phyloP scores from a whole-genome alignment of 2,797 vertebrate genomes.

The Enteromius unitaeniatus region DNA sequence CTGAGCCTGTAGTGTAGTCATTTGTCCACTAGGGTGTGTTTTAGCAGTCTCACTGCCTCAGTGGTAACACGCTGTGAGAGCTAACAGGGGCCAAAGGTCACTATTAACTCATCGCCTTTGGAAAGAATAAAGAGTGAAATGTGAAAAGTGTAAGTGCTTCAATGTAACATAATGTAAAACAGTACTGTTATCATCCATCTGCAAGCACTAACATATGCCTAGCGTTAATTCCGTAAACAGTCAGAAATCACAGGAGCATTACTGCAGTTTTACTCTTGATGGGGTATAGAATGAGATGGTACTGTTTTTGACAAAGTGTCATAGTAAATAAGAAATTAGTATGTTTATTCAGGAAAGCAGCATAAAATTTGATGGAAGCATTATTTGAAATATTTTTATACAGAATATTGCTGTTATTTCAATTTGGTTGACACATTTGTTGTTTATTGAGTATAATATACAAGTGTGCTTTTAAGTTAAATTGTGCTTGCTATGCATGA shows the following conservation, averaged over 20 bases:
- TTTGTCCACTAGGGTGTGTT: slow-evolving; percentile 65
- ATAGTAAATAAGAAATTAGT: neutral
- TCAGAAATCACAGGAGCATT: neutral
- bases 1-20: slow-evolving; percentile 48
- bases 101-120: slow-evolving; percentile 13
- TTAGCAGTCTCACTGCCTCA: slow-evolving; percentile 30
- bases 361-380: neutral
- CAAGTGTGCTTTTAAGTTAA: neutral
- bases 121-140: neutral
- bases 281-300: neutral
- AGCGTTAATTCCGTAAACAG: neutral
- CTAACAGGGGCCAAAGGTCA: slow-evolving; percentile 31
- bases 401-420: neutral
- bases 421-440: neutral
- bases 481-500: neutral
- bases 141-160: slow-evolving; percentile 14
- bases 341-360: neutral
- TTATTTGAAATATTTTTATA: neutral
- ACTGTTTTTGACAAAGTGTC: neutral
- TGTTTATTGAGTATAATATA: neutral
- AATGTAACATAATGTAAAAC: neutral
- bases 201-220: neutral
- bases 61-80: slow-evolving; percentile 20
- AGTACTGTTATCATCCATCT: neutral
- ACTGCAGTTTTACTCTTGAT: neutral